Conservation (phyloP, 2,888 invertebrate genomes). For the Hypselothyrea guttata region DNA sequence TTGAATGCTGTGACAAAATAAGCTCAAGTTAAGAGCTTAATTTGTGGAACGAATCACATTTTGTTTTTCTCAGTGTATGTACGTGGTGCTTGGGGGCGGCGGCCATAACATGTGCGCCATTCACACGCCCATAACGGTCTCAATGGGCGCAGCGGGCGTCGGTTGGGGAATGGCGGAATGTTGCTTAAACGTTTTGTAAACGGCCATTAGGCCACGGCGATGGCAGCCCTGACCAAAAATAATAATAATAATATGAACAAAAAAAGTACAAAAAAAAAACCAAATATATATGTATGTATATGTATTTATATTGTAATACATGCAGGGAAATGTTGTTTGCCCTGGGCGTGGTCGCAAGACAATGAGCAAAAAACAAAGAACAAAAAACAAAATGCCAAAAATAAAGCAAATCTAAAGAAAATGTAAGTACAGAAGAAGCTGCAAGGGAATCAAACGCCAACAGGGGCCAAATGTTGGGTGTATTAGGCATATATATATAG, state of each 20-base stretch:
- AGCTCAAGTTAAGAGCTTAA: no score
- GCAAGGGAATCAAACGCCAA: not conserved
- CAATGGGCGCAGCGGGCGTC: constrained; percentile 32
- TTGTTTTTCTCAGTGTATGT: no score
- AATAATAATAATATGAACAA: constrained; percentile 33
- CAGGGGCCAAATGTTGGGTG: constrained; percentile 10
- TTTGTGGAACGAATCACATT: no score
- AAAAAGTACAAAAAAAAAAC: not conserved
- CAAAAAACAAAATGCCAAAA: no score
- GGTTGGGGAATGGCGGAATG: constrained; percentile 34
- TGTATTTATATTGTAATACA: constrained; percentile 39
- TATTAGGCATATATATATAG: constrained; percentile 17
- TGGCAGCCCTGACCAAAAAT: constrained; percentile 44
- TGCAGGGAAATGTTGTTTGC: constrained; percentile 16
- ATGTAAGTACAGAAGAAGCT: constrained; percentile 33
- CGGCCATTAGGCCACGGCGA: constrained; percentile 65
- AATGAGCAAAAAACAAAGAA: constrained; percentile 20
- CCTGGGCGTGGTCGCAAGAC: constrained; percentile 56
- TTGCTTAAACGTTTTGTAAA: constrained; percentile 69
- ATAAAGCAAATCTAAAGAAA: constrained; percentile 1
- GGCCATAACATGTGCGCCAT: constrained; percentile 57
- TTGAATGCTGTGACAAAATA: no score
- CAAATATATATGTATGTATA: not conserved
- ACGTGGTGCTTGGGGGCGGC: constrained; percentile 28
- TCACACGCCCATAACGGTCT: constrained; percentile 63